phyloP scores from a whole-genome alignment of 1,140 invertebrate genomes.

The Drepana arcuata region DNA sequence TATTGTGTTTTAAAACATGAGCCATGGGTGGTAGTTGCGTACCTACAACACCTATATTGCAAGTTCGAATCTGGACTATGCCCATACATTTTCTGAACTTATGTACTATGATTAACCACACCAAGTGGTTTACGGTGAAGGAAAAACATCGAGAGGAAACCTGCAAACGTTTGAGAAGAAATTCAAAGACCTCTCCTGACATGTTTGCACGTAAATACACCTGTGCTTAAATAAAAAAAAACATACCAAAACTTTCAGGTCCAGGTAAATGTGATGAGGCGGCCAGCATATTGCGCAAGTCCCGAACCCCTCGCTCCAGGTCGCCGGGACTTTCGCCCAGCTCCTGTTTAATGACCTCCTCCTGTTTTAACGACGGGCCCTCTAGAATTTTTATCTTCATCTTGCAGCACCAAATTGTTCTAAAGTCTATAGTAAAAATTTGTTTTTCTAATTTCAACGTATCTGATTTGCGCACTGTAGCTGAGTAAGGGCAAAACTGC shows the following conservation, averaged over 20 bases:
- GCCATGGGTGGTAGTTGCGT: too few relatives aligned
- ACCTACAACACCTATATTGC: too few relatives aligned
- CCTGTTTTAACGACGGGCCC: slow-evolving; percentile 52
- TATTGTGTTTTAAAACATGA: too few relatives aligned
- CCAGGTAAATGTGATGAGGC: slow-evolving; percentile 50
- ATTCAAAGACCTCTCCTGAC: too few relatives aligned
- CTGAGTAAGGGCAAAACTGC: slow-evolving; percentile 53
- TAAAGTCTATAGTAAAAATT: slow-evolving; percentile 11
- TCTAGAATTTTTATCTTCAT: slow-evolving; percentile 52
- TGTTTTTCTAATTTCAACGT: slow-evolving; percentile 15
- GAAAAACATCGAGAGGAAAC: too few relatives aligned
- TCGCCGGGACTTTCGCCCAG: slow-evolving; percentile 41
- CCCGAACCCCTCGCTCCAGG: slow-evolving; percentile 43
- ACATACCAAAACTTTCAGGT: slow-evolving; percentile 45
- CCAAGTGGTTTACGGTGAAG: too few relatives aligned
- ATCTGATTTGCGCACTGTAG: slow-evolving; percentile 32
- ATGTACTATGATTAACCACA: too few relatives aligned
- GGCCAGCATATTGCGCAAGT: slow-evolving; percentile 55
- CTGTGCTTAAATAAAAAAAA: too few relatives aligned
- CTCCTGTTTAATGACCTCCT: slow-evolving; percentile 54
- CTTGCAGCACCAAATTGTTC: slow-evolving; percentile 15
- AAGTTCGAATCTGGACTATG: too few relatives aligned
- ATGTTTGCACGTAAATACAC: too few relatives aligned
- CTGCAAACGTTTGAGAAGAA: too few relatives aligned
- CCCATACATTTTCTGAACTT: too few relatives aligned